Base-by-base conservation (phyloP, 1,140 invertebrate species). In the Zaprionus taronus region DNA sequence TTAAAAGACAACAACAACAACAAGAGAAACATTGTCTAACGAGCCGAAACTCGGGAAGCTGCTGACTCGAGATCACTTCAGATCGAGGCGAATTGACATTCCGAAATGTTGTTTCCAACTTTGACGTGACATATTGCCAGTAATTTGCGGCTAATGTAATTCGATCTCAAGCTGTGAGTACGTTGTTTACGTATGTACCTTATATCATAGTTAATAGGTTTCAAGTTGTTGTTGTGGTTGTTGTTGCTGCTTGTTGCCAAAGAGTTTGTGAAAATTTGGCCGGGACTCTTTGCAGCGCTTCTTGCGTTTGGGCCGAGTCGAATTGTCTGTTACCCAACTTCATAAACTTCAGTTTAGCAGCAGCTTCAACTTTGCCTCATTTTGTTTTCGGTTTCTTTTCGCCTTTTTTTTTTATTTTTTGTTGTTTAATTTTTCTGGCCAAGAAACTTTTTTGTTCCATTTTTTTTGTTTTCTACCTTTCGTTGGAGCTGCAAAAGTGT, bases 401-500 rank as follows among this genome's bases (percentile, higher is more conserved):
- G 36, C 38, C 63, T 83, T 79, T 67, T 83, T 67, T 83, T 79
- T 47, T 17, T 82, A 53, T 56, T 57, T 58, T 14, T 57, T 47
- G 28, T 28, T 44, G 5, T 83, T 79, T 67, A 74, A 82, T 83
- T 83, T 83, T 83, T 82, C 66, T 80, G 71, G 60, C 61, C 62
- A 77, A 65, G 69, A 56, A 22, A 66, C 61, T 58, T 49, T 60
- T 77, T 72, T 89, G 81, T 89, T 81, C 78, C 84, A 84, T 81
- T 79, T 89, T 63, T 71, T 31, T 36, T 68, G 31, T 34, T 34
- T 67, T 64, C 36, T 49, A 55, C 24, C 36, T 60, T 14, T 58
- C 67, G 26, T 63, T 78, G 71, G 47, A 47, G 74, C 60, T 74
- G 81, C 75, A 89, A 82, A 89, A 90, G 86, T 90, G 85, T 89